Conservation (phyloP, 2,113 vertebrate genomes). For the Sula dactylatra region DNA sequence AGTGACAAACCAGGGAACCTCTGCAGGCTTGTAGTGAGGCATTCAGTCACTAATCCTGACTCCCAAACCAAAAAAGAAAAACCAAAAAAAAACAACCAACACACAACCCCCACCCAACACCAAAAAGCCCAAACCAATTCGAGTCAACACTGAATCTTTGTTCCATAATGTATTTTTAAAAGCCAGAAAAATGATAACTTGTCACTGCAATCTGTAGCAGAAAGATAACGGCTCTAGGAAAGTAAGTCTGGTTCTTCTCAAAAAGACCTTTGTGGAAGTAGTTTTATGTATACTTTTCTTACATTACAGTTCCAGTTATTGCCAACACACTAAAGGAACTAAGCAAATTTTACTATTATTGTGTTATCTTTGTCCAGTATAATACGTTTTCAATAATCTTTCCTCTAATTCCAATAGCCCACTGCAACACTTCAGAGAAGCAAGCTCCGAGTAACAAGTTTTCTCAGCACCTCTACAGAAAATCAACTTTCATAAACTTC, state of each 20-base stretch:
- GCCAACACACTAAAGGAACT: not conserved
- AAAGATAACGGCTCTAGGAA: not conserved
- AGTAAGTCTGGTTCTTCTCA: not conserved
- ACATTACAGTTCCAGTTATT: not conserved
- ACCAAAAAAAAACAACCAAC: not conserved
- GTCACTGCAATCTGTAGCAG: not conserved
- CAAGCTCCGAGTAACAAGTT: not conserved
- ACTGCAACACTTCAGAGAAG: not conserved
- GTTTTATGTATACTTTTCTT: not conserved
- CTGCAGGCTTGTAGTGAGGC: not conserved
- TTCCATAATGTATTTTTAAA: not conserved
- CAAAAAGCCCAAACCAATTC: not conserved
- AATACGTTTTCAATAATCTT: not conserved
- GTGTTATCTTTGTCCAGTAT: not conserved
- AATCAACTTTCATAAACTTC: not conserved
- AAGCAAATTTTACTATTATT: not conserved
- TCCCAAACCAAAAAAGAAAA: not conserved
- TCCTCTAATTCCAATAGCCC: not conserved
- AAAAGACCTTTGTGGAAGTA: not conserved
- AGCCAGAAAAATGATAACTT: not conserved
- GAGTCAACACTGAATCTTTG: not conserved
- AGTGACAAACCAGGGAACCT: slow-evolving; percentile 16
- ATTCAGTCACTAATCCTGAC: slow-evolving; percentile 32
- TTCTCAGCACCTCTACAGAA: slow-evolving; percentile 16
- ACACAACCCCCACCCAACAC: not conserved